phyloP scores from a whole-genome alignment of 92 coral and sea anemone genomes.

The Palythoa grandis region DNA sequence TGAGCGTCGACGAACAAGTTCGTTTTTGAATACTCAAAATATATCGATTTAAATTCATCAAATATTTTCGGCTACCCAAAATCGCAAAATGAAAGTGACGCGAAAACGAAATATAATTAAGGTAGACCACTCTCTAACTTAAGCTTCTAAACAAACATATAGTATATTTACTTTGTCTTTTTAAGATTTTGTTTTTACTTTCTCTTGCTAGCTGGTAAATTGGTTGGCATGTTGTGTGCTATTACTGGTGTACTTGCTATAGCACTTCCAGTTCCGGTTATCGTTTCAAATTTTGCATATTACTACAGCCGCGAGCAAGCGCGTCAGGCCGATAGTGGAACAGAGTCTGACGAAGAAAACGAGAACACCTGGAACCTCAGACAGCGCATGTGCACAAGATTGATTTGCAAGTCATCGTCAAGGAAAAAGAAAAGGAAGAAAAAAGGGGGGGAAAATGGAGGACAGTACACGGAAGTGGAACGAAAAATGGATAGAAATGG shows the following conservation, averaged over 20 bases:
- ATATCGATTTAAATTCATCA: too few species aligned
- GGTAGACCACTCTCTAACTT: too few species aligned
- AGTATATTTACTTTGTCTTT: too few species aligned
- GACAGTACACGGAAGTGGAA: constrained; percentile 32
- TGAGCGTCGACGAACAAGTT: too few species aligned
- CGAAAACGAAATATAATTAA: too few species aligned
- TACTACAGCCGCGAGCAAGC: constrained; percentile 45
- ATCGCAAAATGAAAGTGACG: too few species aligned
- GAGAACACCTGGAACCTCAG: neutral
- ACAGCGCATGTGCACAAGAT: constrained; percentile 16
- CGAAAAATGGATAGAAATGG: constrained; percentile 36
- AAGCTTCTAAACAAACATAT: too few species aligned
- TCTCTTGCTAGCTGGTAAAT: constrained; percentile 24
- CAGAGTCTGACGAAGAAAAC: constrained; percentile 19
- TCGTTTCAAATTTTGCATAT: constrained; percentile 39
- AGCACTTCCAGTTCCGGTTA: constrained; percentile 38
- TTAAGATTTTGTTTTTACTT: neutral
- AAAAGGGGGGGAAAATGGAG: constrained; percentile 17
- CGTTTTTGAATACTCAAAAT: too few species aligned
- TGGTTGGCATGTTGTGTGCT: constrained; percentile 40
- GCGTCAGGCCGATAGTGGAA: constrained; percentile 28
- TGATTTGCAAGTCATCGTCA: constrained; percentile 14
- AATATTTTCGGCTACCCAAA: too few species aligned
- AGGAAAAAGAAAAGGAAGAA: constrained; percentile 25
- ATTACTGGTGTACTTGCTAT: constrained; percentile 40